Conservation (phyloP, 2,888 invertebrate species). For the Eristalinus aeneus region DNA sequence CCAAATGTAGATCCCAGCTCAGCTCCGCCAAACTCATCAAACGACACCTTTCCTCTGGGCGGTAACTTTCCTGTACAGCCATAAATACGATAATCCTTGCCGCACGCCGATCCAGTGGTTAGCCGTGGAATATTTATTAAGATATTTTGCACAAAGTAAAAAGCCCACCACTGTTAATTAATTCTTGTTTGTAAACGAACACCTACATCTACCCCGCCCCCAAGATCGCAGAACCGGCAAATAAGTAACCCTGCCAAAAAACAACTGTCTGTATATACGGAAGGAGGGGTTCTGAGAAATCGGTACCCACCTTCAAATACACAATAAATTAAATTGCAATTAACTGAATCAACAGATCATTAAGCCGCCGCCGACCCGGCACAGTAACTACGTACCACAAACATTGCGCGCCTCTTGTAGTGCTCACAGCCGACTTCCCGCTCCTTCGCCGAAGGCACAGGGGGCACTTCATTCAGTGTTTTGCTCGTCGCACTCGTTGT, state of each 20-base stretch:
- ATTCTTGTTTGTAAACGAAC: slow-evolving; percentile 39
- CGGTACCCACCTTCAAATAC: slow-evolving; percentile 1
- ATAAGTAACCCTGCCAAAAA: neutral
- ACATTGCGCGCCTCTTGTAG: slow-evolving; percentile 91
- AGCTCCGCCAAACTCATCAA: neutral
- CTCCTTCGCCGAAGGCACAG: slow-evolving; percentile 28
- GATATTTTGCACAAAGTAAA: neutral
- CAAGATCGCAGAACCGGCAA: neutral
- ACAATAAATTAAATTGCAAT: slow-evolving; percentile 44
- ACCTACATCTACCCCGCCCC: neutral
- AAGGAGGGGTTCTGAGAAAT: neutral
- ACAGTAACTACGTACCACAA: slow-evolving; percentile 85
- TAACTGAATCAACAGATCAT: slow-evolving; percentile 58
- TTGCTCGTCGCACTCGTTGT: neutral
- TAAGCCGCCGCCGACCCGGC: slow-evolving; percentile 25
- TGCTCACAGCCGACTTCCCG: slow-evolving; percentile 86
- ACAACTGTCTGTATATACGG: neutral
- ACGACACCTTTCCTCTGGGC: neutral
- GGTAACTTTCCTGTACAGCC: neutral
- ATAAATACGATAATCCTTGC: too few relatives aligned
- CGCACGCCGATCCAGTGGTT: too few relatives aligned
- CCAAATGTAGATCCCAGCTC: neutral
- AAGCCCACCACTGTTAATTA: slow-evolving; percentile 39
- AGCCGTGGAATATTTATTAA: neutral
- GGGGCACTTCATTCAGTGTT: neutral